Conservation (phyloP, 2,888 invertebrate species). For the Lithosia quadra region DNA sequence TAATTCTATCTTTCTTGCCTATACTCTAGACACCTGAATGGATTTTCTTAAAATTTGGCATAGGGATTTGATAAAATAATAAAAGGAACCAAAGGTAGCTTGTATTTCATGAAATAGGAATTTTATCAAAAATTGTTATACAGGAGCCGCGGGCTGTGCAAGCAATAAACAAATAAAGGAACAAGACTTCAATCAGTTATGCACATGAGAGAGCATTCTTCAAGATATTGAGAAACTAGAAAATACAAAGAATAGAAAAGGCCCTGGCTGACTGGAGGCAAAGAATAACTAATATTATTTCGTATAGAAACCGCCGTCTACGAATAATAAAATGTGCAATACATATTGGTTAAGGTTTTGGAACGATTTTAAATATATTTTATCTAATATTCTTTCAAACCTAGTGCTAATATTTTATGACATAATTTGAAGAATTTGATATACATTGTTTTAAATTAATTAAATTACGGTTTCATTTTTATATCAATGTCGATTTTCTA, state of each 20-base stretch:
- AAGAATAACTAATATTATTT: not conserved
- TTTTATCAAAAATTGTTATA: not conserved
- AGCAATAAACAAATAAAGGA: not conserved
- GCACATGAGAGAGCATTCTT: not conserved
- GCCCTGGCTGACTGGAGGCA: not conserved
- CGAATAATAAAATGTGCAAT: not conserved
- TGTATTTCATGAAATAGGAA: not conserved
- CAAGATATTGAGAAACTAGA: not conserved
- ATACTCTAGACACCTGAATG: no score
- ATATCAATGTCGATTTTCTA: not conserved
- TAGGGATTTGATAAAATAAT: no score
- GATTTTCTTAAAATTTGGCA: no score
- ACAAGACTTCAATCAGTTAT: not conserved
- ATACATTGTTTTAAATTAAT: no score
- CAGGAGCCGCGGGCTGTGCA: not conserved
- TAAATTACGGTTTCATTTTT: not conserved
- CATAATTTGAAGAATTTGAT: no score
- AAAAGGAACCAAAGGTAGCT: no score
- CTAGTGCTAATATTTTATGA: not conserved
- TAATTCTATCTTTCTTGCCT: no score
- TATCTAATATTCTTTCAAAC: not conserved
- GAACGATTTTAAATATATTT: not conserved
- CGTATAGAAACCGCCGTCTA: not conserved
- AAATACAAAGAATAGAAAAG: not conserved
- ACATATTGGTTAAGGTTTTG: not conserved